Percentiles rank a stretch among this genome's conserved stretches.
These are phyloP conservation scores for Galeruca laticollis DNA, from an alignment of 2,888 invertebrate species.

Conservation along the genomic window DNA sequence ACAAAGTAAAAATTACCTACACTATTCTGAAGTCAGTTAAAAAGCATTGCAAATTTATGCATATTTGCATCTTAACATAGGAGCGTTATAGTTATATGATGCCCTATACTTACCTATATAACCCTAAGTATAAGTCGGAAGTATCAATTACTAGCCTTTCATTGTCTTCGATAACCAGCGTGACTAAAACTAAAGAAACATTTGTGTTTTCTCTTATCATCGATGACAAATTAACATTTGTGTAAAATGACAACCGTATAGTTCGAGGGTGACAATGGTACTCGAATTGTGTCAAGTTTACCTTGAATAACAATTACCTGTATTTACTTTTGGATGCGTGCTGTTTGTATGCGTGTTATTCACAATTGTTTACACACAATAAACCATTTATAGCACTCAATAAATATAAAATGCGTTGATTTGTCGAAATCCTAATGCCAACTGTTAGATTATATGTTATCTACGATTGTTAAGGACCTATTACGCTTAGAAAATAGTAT, in stretches of 20 bases:
- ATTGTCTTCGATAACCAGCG: too few species aligned
- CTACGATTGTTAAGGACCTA: too few species aligned
- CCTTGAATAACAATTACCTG: conserved; percentile 65
- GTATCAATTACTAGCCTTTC: too few species aligned
- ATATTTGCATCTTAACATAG: background rate
- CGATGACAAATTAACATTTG: background rate
- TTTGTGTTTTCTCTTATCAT: background rate
- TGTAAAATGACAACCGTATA: background rate
- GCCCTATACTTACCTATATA: too few species aligned
- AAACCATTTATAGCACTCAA: conserved; percentile 15
- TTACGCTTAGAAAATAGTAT: too few species aligned
- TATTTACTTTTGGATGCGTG: conserved; percentile 60
- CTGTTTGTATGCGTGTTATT: conserved; percentile 38
- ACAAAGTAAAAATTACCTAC: too few species aligned
- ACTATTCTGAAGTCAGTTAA: too few species aligned
- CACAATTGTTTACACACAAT: conserved; percentile 45
- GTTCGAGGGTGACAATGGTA: conserved; percentile 12
- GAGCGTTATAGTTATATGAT: too few species aligned
- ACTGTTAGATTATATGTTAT: background rate
- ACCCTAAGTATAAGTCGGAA: too few species aligned
- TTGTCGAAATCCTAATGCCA: background rate
- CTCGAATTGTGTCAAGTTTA: conserved; percentile 61
- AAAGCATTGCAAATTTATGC: background rate
- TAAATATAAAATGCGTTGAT: conserved; percentile 12
- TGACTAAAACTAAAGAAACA: background rate